Evolutionary conservation across 2,113 vertebrate genomes (phyloP).

Genomic region (Redunca redunca): DNA sequence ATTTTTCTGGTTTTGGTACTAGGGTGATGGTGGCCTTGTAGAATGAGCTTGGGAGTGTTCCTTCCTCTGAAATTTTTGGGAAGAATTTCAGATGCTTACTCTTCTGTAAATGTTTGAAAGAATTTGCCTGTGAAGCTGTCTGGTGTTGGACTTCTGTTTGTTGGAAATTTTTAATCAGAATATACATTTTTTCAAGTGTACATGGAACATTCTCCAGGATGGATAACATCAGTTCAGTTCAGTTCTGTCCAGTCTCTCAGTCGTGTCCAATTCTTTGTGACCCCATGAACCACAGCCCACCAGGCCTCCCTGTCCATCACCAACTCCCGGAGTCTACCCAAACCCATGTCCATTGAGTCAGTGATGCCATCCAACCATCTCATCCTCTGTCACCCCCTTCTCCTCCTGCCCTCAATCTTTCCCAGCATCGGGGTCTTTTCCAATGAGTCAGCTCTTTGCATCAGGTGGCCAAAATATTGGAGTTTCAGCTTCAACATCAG

Average conservation of each 20-base stretch:
- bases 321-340: fast-evolving
- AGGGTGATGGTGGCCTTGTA: neutral
- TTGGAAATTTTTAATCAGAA: neutral
- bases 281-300: fast-evolving
- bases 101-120: neutral
- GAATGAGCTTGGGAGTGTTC: neutral
- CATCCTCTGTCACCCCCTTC: neutral
- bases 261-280: fast-evolving
- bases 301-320: neutral
- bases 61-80: neutral
- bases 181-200: neutral
- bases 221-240: neutral
- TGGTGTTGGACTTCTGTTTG: neutral
- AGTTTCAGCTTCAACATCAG: neutral
- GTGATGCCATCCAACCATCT: neutral
- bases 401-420: neutral
- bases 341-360: neutral
- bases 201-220: neutral
- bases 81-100: neutral
- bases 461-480: neutral
- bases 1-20: neutral
- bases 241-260: neutral
- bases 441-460: neutral
- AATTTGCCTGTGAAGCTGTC: neutral
- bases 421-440: neutral